Evolutionary conservation across 92 coral and sea anemone genomes (phyloP).

Genomic region (Zoanthus sansibaricus): DNA sequence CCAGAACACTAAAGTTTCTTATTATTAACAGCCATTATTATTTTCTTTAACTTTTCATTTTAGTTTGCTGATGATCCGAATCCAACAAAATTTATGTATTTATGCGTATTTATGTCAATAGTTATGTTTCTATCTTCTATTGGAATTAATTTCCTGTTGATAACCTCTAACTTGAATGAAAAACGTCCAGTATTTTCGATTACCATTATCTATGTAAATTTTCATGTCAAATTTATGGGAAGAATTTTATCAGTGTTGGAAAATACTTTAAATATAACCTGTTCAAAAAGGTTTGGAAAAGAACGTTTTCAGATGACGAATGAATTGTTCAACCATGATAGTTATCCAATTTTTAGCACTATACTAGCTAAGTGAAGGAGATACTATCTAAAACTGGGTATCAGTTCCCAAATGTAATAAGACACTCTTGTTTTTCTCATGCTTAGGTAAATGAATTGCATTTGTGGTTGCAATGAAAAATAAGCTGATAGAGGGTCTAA

Average conservation of each 20-base stretch:
- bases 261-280: not conserved
- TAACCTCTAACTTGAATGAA: not conserved
- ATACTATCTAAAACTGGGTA: too few species aligned
- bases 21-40: not conserved
- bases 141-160: not conserved
- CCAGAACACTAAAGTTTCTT: too few species aligned
- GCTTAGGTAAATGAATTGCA: too few species aligned
- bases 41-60: not conserved
- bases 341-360: not conserved
- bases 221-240: not conserved
- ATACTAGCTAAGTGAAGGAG: too few species aligned
- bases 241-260: not conserved
- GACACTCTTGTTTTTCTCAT: too few species aligned
- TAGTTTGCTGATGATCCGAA: not conserved
- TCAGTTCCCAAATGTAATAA: too few species aligned
- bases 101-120: not conserved
- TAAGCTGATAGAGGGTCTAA: too few species aligned
- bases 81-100: not conserved
- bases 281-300: not conserved
- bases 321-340: not conserved
- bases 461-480: too few species aligned
- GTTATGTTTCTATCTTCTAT: not conserved
- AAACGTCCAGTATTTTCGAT: not conserved
- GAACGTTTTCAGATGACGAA: not conserved
- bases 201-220: not conserved